Base-by-base conservation (phyloP, 2,888 invertebrate species). In the Oligia latruncula region DNA sequence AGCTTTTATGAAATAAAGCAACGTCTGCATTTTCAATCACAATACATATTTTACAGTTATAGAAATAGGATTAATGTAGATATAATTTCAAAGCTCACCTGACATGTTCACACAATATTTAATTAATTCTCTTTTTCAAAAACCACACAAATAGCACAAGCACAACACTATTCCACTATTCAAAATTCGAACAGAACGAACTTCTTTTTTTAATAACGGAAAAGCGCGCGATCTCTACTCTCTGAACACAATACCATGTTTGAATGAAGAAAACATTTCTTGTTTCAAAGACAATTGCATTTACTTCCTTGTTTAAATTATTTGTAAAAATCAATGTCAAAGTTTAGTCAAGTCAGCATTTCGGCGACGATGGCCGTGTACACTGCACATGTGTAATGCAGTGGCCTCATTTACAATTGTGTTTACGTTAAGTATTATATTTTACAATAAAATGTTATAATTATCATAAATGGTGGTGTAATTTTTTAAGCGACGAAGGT, bases 261-360 rank as follows among this genome's bases (percentile, higher is more conserved):
- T 89, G 84, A 88, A 86, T 87, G 87, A 75, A 86, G 72, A 90
- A 81, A 67, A 87, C 82, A 84, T 83, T 85, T 89, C 84, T 90
- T 83, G 71, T 68, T 71, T 76, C 83, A 84, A 65, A 86, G 83
- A 90, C 82, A 84, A 81, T 87, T 91, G 88, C 91, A 78, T 86
- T 74, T 58, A 89, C 89, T 91, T 92, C 92, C 92, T 91, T 91
- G 90, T 91, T 92, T 89, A 88, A 91, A 91, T 93, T 80, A 93
- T 93, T 92, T 83, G 88, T 90, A 83, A 87, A 90, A 82, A 92
- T 92, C 93, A 94, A 94, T 94, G 94, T 92, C 93, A 92, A 81
- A 87, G 90, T 88, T 88, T 83, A 80, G 91, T 89, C 43, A 58
- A 78, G 85, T 94, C 94, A 94, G 94, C 84, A 40, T 74, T 75